Conservation (phyloP, 2,113 vertebrate genomes). For the Urocitellus parryii region DNA sequence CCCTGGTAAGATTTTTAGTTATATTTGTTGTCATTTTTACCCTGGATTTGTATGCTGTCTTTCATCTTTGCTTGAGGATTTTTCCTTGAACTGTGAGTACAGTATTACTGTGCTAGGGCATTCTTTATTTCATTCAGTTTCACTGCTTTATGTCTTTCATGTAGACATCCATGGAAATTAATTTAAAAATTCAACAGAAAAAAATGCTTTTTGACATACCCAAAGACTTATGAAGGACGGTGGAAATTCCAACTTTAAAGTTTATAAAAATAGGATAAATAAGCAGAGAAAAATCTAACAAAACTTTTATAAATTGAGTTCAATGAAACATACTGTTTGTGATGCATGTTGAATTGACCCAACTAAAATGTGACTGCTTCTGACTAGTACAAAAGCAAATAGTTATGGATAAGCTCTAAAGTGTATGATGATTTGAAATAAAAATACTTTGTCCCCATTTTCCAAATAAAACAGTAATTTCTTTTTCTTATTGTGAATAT, state of each 20-base stretch:
- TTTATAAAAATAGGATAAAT: constrained; percentile 14
- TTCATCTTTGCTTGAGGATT: neutral
- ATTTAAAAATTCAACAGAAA: neutral
- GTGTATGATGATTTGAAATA: neutral
- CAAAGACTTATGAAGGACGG: constrained; percentile 21
- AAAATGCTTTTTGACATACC: neutral
- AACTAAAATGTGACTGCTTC: constrained; percentile 34
- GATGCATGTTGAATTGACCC: neutral
- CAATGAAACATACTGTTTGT: constrained; percentile 23
- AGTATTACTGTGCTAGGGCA: neutral
- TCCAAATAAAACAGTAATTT: neutral
- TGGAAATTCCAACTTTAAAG: constrained; percentile 2
- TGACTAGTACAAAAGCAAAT: neutral
- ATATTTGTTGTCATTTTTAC: neutral
- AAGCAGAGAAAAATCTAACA: constrained; percentile 5
- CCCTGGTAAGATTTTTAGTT: neutral
- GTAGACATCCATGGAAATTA: constrained; percentile 40
- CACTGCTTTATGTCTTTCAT: neutral
- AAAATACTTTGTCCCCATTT: neutral
- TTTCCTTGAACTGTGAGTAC: neutral
- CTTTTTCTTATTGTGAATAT: neutral
- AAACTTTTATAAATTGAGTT: neutral
- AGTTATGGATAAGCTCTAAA: neutral
- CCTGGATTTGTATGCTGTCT: neutral
- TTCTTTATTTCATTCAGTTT: constrained; percentile 16